Percentiles rank a stretch among this genome's conserved stretches.
phyloP scores from a whole-genome alignment of 2,113 vertebrate genomes.

The Conger conger region DNA sequence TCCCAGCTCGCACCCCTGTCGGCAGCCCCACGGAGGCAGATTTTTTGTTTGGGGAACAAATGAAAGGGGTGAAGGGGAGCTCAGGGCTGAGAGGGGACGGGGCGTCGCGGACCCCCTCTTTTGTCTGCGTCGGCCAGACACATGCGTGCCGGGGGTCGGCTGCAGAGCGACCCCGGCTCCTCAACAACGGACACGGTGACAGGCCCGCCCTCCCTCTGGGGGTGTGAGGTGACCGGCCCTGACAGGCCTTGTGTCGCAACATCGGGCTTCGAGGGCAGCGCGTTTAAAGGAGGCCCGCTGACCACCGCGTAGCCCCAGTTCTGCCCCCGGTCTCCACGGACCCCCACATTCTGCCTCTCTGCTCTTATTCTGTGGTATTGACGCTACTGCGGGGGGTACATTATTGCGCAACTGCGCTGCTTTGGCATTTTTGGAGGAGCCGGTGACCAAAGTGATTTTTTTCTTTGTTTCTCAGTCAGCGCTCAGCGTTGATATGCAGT shows the following conservation, averaged over 20 bases:
- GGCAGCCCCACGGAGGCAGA: background rate
- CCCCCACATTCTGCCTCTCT: background rate
- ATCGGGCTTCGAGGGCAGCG: background rate
- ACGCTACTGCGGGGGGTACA: no score
- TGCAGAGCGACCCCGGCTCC: background rate
- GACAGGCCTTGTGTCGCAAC: background rate
- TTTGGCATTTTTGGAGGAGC: background rate
- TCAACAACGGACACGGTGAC: background rate
- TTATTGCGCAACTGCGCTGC: no score
- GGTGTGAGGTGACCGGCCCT: background rate
- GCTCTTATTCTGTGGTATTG: background rate
- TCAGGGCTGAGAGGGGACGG: constrained; percentile 11
- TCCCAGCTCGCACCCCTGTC: constrained; percentile 65
- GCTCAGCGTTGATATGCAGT: background rate
- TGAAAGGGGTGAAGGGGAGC: background rate
- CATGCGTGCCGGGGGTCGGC: constrained; percentile 8
- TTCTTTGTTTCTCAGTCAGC: background rate
- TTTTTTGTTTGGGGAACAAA: background rate
- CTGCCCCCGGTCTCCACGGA: no score
- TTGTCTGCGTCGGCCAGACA: constrained; percentile 54
- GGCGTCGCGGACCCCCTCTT: constrained; percentile 38
- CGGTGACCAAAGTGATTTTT: background rate
- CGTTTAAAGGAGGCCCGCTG: background rate
- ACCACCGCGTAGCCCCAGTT: no score
- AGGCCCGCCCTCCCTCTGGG: background rate